phyloP scores from a whole-genome alignment of 2,888 invertebrate species.

The Nysson spinosus region DNA sequence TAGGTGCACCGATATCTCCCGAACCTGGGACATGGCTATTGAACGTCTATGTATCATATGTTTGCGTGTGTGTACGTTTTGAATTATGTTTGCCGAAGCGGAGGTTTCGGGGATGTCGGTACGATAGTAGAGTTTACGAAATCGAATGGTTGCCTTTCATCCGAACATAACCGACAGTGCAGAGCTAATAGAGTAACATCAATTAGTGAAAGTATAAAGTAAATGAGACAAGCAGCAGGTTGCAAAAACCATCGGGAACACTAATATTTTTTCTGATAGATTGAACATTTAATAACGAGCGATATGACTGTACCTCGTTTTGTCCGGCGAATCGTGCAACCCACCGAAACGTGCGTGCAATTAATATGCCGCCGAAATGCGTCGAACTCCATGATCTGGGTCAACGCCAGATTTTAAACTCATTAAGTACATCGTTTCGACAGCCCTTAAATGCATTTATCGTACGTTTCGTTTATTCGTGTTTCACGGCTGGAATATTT shows the following conservation, averaged over 20 bases:
- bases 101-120: slow-evolving; percentile 21
- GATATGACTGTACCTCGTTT: too few relatives aligned
- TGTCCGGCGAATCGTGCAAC: too few relatives aligned
- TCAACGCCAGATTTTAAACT: slow-evolving; percentile 47
- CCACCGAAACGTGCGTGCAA: slow-evolving; percentile 10
- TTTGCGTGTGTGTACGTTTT: slow-evolving; percentile 8
- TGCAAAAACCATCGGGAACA: background rate
- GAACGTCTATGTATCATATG: slow-evolving; percentile 40
- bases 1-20: slow-evolving; percentile 26
- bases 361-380: slow-evolving; percentile 27
- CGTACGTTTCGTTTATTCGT: slow-evolving; percentile 11
- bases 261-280: too few relatives aligned
- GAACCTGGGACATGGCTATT: too few relatives aligned
- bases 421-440: slow-evolving; percentile 33
- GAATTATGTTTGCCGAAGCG: slow-evolving; percentile 40
- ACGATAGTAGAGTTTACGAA: slow-evolving; percentile 34
- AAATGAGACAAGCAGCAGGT: slow-evolving; percentile 1
- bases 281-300: too few relatives aligned
- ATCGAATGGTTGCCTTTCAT: slow-evolving; percentile 51
- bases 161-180: slow-evolving; percentile 3
- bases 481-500: too few relatives aligned
- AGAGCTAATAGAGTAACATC: slow-evolving; percentile 34
- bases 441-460: slow-evolving; percentile 34
- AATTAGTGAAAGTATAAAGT: slow-evolving; percentile 3
- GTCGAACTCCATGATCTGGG: slow-evolving; percentile 28